Base-by-base conservation (phyloP, 2,888 invertebrate species). In the Drosophila quinaria region DNA sequence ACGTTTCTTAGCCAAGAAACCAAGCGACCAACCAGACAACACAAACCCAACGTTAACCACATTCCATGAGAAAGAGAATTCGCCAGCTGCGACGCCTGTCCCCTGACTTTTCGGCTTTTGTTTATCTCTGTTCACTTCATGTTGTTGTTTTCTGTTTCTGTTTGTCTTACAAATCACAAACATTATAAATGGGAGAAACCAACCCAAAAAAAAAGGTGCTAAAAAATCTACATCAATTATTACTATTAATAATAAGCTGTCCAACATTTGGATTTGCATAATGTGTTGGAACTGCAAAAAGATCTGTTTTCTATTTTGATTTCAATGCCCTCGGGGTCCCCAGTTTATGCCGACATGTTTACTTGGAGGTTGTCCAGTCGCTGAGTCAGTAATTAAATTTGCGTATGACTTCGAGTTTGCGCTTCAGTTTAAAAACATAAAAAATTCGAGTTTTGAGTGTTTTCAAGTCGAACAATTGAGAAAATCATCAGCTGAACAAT, bases 161-260 rank as follows among this genome's bases (percentile, higher is more conserved):
- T 80, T 89, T 80, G 88, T 78, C 86, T 89, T 81, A 86, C 85
- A 87, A 89, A 89, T 88, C 89, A 81, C 63, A 89, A 76, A 78
- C 78, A 78, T 81, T 87, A 75, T 63, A 87, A 84, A 83, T 83
- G 68, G 87, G 78, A 73, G 81, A 86, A 84, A 88, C 81, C 74
- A 51, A 56, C 52, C 70, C 49, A 63, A 49, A 37, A 37, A 37
- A 49, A 77, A 76, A 82, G 88, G 89, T 84, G 89, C 80, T 80
- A 81, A 64, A 65, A 66, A 70, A 80, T 78, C 80, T 67, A 76
- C 83, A 89, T 85, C 86, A 81, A 85, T 86, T 84, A 84, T 87
- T 78, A 74, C 69, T 86, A 74, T 88, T 81, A 84, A 89, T 82
- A 81, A 87, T 80, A 75, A 63, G 77, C 80, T 80, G 80, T 68